phyloP scores from a whole-genome alignment of 2,113 vertebrate genomes.

The Sisor rabdophorus region DNA sequence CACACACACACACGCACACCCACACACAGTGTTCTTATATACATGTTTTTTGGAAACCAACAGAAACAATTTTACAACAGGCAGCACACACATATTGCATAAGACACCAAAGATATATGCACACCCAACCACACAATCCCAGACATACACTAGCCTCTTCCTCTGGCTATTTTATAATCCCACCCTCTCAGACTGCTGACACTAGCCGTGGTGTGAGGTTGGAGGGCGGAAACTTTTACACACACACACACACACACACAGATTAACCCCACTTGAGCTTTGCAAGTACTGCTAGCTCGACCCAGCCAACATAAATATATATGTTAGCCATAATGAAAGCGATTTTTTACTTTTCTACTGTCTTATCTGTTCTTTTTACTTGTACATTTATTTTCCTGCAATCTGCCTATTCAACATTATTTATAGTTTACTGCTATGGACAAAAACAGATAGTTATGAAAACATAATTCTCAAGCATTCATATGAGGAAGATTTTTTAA shows the following conservation, averaged over 20 bases:
- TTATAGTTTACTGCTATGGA: conserved; percentile 49
- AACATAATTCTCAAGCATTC: conserved; percentile 43
- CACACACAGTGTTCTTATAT: conserved; percentile 12
- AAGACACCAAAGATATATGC: conserved; percentile 16
- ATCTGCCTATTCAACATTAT: conserved; percentile 57
- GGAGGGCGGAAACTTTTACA: conserved; percentile 63
- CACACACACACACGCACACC: neutral
- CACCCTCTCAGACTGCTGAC: conserved; percentile 61
- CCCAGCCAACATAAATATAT: conserved; percentile 71
- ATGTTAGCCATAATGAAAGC: conserved; percentile 60
- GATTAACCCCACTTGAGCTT: conserved; percentile 71
- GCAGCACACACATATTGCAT: conserved; percentile 23
- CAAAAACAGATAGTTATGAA: conserved; percentile 50
- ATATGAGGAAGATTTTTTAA: conserved; percentile 25
- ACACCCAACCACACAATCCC: conserved; percentile 25
- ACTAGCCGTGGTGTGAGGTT: conserved; percentile 63
- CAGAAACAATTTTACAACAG: conserved; percentile 30
- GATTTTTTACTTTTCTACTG: conserved; percentile 57
- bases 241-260: conserved; percentile 46
- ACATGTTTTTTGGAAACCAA: conserved; percentile 29
- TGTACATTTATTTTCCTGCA: conserved; percentile 45
- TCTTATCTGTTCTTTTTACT: conserved; percentile 54
- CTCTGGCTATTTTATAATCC: conserved; percentile 23
- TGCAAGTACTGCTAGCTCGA: conserved; percentile 56
- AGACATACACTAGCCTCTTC: conserved; percentile 32